Evolutionary conservation across 1,140 invertebrate species (phyloP).

Genomic region (Patella vulgata): DNA sequence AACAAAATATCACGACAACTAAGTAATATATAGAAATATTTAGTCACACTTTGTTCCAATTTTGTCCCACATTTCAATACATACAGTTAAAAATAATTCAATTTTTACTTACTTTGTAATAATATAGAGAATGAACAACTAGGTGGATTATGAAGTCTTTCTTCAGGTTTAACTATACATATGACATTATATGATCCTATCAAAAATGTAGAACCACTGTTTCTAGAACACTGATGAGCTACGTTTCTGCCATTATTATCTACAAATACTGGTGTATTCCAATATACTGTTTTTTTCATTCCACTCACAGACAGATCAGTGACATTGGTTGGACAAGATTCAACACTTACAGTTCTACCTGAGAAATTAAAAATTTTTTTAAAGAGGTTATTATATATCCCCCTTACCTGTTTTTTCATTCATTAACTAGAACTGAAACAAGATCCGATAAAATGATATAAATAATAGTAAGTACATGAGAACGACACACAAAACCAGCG

Average conservation of each 20-base stretch:
- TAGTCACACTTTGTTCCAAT: too few species aligned
- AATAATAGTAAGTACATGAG: too few species aligned
- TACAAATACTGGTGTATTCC: constrained; percentile 16
- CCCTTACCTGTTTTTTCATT: too few species aligned
- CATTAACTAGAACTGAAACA: too few species aligned
- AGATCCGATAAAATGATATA: too few species aligned
- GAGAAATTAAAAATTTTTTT: not conserved
- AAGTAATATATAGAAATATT: too few species aligned
- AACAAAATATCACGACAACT: too few species aligned
- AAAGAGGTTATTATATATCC: not conserved
- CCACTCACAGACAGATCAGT: constrained; percentile 5
- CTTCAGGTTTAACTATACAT: constrained; percentile 4
- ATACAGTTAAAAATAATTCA: too few species aligned
- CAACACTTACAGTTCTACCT: constrained; percentile 11
- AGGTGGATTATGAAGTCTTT: not conserved
- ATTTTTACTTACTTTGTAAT: constrained; percentile 7
- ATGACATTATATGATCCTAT: constrained; percentile 12
- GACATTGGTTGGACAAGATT: constrained; percentile 18
- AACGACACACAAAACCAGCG: too few species aligned
- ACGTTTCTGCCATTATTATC: constrained; percentile 13
- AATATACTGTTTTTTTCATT: constrained; percentile 2
- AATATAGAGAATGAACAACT: not conserved
- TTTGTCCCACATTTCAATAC: too few species aligned
- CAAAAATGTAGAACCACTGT: constrained; percentile 8
- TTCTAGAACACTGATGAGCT: constrained; percentile 9